A percentile compares a stretch with the other conserved stretches of the same genome.
phyloP scores from a whole-genome alignment of 2,113 vertebrate species.

The Macquaria australasica region DNA sequence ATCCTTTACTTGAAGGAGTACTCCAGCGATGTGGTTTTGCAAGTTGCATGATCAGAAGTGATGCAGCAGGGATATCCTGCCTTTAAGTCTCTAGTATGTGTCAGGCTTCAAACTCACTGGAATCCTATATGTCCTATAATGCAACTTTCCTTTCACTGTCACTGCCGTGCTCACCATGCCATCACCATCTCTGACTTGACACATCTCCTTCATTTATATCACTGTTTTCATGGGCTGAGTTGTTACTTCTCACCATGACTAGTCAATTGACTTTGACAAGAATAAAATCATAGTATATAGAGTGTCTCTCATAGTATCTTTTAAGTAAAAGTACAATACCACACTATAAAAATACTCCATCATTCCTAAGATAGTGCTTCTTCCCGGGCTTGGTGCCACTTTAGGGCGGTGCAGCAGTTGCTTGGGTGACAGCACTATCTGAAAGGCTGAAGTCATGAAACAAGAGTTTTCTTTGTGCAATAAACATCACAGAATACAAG shows the following conservation, averaged over 20 bases:
- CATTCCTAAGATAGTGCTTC: not conserved
- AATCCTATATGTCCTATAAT: not conserved
- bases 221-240: slow-evolving; percentile 2
- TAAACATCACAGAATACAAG: not conserved
- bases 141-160: not conserved
- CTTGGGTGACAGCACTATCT: not conserved
- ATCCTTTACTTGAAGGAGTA: not conserved
- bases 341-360: not conserved
- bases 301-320: not conserved
- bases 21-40: not conserved
- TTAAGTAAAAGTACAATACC: not conserved
- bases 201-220: not conserved
- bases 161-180: not conserved
- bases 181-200: slow-evolving; percentile 4
- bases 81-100: not conserved
- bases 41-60: not conserved
- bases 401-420: not conserved
- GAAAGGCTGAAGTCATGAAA: not conserved
- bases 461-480: slow-evolving; percentile 2
- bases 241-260: not conserved
- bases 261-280: not conserved
- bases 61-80: not conserved
- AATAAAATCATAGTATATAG: not conserved
- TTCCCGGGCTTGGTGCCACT: not conserved
- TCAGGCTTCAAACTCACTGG: not conserved